phyloP scores from a whole-genome alignment of 1,140 invertebrate genomes.

The Leucophenga varia region DNA sequence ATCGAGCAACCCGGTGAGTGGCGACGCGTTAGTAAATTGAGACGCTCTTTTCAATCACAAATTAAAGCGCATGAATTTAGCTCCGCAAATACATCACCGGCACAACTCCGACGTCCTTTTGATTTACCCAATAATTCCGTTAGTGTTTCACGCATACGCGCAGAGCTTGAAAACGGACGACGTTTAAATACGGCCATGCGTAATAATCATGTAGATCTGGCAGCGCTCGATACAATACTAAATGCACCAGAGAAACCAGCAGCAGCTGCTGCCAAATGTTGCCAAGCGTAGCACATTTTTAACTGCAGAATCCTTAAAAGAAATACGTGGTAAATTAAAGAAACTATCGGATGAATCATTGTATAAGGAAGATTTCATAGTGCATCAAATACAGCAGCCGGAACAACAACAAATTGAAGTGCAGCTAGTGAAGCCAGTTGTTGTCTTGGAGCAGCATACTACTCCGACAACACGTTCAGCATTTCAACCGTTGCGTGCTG shows the following conservation, averaged over 20 bases:
- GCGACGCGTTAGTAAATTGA: slow-evolving; percentile 62
- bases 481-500: slow-evolving; percentile 16
- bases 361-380: slow-evolving; percentile 46
- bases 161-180: slow-evolving; percentile 59
- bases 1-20: slow-evolving; percentile 57
- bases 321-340: slow-evolving; percentile 60
- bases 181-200: slow-evolving; percentile 58
- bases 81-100: not conserved
- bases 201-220: slow-evolving; percentile 58
- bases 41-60: slow-evolving; percentile 64
- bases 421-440: slow-evolving; percentile 56
- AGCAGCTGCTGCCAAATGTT: slow-evolving; percentile 21
- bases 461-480: slow-evolving; percentile 20
- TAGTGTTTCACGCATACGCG: slow-evolving; percentile 59
- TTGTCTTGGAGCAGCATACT: no score
- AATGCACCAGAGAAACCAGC: slow-evolving; percentile 41
- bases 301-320: slow-evolving; percentile 62
- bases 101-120: slow-evolving; percentile 47
- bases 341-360: slow-evolving; percentile 56
- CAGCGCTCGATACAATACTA: slow-evolving; percentile 57
- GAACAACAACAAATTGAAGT: slow-evolving; percentile 27
- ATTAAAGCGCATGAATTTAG: slow-evolving; percentile 17
- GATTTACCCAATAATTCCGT: slow-evolving; percentile 60
- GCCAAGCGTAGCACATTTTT: slow-evolving; percentile 57
- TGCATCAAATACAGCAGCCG: slow-evolving; percentile 9